These are phyloP conservation scores for Triops longicaudatus DNA, from an alignment of 1,140 invertebrate genomes.

Conservation along the genomic window DNA sequence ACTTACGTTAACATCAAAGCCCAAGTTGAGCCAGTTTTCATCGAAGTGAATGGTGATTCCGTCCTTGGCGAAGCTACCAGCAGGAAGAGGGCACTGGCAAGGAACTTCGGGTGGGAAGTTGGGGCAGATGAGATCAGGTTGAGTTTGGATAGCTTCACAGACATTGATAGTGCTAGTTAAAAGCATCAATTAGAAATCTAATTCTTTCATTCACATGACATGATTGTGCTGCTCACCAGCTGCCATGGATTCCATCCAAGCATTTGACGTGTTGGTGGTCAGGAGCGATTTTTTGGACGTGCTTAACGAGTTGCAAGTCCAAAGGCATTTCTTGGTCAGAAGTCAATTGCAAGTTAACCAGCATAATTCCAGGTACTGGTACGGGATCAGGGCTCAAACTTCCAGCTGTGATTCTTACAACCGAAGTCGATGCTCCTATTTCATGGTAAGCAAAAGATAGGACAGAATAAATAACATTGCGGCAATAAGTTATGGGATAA, in stretches of 20 bases:
- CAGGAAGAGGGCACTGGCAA: conserved; percentile 19
- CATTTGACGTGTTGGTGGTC: conserved; percentile 21
- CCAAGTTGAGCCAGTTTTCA: neutral
- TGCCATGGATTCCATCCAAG: conserved; percentile 18
- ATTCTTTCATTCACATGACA: neutral
- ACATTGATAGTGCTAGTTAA: conserved; percentile 18
- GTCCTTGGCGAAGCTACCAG: neutral
- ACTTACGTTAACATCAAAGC: conserved; percentile 12
- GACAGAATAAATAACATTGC: neutral
- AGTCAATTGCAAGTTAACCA: neutral
- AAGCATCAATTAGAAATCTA: neutral
- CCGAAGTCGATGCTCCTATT: neutral
- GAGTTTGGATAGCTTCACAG: neutral
- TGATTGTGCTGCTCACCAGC: neutral
- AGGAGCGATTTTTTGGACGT: neutral
- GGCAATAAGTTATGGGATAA: neutral
- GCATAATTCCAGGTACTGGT: neutral
- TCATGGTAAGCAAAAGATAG: neutral
- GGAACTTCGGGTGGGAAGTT: conserved; percentile 10
- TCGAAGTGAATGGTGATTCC: neutral
- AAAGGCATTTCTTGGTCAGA: neutral
- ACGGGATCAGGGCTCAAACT: neutral
- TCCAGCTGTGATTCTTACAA: neutral
- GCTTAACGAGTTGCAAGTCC: neutral
- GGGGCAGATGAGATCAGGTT: conserved; percentile 22